These are phyloP conservation scores for Uropetala carovei DNA, from an alignment of 2,888 invertebrate genomes.

Conservation along the genomic window DNA sequence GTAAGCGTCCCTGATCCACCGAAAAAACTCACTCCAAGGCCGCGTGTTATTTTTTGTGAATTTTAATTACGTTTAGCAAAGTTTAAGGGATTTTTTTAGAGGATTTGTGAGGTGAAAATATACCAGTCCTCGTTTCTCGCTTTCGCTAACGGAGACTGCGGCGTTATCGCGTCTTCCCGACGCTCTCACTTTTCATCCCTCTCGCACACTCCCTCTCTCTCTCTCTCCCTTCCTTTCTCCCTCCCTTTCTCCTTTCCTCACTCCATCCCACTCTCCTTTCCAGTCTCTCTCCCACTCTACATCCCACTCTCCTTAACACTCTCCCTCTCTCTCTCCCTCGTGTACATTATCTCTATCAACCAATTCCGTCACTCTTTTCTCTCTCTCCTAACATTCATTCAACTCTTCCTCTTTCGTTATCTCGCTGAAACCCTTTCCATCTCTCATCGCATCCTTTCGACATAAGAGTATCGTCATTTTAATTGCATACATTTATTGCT, in stretches of 20 bases:
- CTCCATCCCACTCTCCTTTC: background rate
- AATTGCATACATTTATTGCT: too few species aligned
- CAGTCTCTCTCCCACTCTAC: background rate
- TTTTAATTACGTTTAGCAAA: background rate
- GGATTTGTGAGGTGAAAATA: background rate
- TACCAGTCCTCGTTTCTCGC: background rate
- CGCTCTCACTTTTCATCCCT: slow-evolving; percentile 31
- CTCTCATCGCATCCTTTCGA: too few species aligned
- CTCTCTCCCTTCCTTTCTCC: background rate
- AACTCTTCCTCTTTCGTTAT: too few species aligned
- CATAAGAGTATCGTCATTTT: too few species aligned
- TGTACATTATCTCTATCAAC: too few species aligned
- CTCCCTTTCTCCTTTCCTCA: background rate
- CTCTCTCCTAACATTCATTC: too few species aligned
- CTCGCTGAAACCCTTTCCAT: too few species aligned
- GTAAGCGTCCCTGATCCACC: too few species aligned
- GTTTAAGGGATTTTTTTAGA: background rate
- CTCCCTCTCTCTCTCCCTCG: background rate
- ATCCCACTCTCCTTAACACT: background rate
- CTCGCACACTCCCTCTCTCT: background rate
- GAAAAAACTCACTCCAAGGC: background rate
- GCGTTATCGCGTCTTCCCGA: background rate
- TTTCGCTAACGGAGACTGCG: background rate
- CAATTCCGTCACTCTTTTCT: too few species aligned
- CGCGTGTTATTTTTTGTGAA: background rate